phyloP scores from a whole-genome alignment of 1,140 invertebrate genomes.

The Anoplolepis gracilipes region DNA sequence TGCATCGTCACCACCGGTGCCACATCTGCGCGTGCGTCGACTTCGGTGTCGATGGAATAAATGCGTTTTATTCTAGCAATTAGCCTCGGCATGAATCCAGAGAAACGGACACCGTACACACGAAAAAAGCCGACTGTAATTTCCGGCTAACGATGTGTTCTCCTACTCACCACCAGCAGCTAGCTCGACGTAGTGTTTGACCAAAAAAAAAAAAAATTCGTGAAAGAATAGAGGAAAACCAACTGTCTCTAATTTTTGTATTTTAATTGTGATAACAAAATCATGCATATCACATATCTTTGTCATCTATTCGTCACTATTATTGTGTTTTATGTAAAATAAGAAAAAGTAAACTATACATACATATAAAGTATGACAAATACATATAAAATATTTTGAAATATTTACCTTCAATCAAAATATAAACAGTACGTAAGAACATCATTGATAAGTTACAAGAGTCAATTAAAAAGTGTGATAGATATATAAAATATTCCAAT shows the following conservation, averaged over 20 bases:
- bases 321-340: background rate
- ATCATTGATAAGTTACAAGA: background rate
- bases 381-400: background rate
- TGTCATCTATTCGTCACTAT: background rate
- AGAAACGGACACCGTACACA: conserved; percentile 23
- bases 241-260: background rate
- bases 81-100: conserved; percentile 24
- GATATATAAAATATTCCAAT: background rate
- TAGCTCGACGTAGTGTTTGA: background rate
- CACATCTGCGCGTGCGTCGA: conserved; percentile 3
- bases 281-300: background rate
- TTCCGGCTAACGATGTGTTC: conserved; percentile 61
- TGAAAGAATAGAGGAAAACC: background rate
- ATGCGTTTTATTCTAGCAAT: conserved; percentile 67
- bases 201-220: background rate
- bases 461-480: background rate
- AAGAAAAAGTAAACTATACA: background rate
- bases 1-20: conserved; percentile 28
- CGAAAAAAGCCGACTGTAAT: conserved; percentile 57
- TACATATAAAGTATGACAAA: background rate
- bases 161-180: background rate
- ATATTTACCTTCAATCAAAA: background rate
- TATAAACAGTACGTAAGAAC: background rate
- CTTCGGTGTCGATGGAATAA: conserved; percentile 24
- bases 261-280: background rate